These are phyloP conservation scores for Pleuronectes platessa DNA, from an alignment of 2,113 vertebrate genomes.

Conservation along the genomic window DNA sequence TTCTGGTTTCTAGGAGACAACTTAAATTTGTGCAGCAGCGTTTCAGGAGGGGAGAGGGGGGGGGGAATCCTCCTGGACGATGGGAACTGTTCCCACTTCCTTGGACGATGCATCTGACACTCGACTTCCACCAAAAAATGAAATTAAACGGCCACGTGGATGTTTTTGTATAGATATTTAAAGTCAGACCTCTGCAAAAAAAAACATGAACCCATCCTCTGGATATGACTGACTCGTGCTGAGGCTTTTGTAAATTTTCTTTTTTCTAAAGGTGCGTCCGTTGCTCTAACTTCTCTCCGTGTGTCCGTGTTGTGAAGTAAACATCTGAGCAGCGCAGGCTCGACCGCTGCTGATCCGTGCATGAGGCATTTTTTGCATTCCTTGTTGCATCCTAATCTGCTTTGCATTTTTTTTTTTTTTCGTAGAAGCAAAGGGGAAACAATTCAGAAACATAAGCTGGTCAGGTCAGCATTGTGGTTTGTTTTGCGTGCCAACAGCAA, in stretches of 20 bases:
- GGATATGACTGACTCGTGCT: background rate
- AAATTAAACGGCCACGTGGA: too few relatives aligned
- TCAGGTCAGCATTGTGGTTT: conserved; percentile 71
- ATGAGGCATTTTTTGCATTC: conserved; percentile 78
- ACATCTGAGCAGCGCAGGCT: conserved; percentile 50
- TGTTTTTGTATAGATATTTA: background rate
- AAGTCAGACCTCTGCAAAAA: background rate
- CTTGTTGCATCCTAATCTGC: conserved; percentile 78
- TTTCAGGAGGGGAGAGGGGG: too few relatives aligned
- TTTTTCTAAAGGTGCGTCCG: background rate
- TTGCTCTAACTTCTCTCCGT: conserved; percentile 7
- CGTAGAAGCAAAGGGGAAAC: conserved; percentile 64
- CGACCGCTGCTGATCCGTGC: conserved; percentile 66
- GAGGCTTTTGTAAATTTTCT: background rate
- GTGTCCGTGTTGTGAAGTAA: conserved; percentile 55
- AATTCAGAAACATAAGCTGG: conserved; percentile 73
- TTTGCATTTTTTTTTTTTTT: conserved; percentile 65
- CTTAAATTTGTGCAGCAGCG: too few relatives aligned
- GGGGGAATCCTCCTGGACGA: too few relatives aligned
- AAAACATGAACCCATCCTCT: background rate
- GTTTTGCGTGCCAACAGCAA: conserved; percentile 68
- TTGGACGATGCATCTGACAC: background rate
- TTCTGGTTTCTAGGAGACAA: too few relatives aligned
- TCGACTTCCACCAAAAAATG: background rate
- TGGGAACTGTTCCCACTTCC: background rate